Base-by-base conservation (phyloP, 2,113 vertebrate genomes). In the Lepidothrix coronata region DNA sequence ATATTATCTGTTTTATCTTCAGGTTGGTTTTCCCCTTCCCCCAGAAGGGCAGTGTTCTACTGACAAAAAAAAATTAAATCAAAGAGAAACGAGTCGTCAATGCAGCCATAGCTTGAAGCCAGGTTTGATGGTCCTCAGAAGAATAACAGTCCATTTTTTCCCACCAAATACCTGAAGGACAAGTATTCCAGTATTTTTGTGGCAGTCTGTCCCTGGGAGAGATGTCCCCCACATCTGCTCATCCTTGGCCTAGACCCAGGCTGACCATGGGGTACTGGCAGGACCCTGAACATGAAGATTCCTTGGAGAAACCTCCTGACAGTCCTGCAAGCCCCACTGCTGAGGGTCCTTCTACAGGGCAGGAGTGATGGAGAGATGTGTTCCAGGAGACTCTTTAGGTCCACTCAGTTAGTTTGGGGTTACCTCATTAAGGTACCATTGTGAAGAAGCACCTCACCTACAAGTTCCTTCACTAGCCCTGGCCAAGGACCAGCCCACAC, bases 241-340 rank as follows among this genome's bases (percentile, higher is more conserved):
- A 21, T 39, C n/a, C 61, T 71, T 12, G 11, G 27, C 27, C 2
- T 12, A 11, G 25, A 16, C 0, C 0, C 52, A 51, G 22, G 31
- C 23, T 79, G 87, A 27, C 21, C 8, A 6, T 0, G 4, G 63
- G 31, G 24, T 7, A 63, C 35, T 27, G 58, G 11, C 24, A 71
- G 48, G 44, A 70, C 22, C 6, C 49, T 30, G 63, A 65, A 31
- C n/a, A 71, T 2, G 46, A 41, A 66, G 37, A 12, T 68, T 82
- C 46, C 46, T 49, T 70, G 24, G 30, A 65, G 37, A 65, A 86
- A 35, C 18, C 9, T 78, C 43, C 52, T 35, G 33, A 68, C 0
- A 27, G 39, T 27, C 16, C 46, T 31, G 27, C 61, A 74, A 63
- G n/a, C 9, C 55, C 24, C 57, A 13, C 16, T 21, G 24, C 11